Evolutionary conservation across 2,113 vertebrate species (phyloP).

Genomic region (Paracanthobrama guichenoti): DNA sequence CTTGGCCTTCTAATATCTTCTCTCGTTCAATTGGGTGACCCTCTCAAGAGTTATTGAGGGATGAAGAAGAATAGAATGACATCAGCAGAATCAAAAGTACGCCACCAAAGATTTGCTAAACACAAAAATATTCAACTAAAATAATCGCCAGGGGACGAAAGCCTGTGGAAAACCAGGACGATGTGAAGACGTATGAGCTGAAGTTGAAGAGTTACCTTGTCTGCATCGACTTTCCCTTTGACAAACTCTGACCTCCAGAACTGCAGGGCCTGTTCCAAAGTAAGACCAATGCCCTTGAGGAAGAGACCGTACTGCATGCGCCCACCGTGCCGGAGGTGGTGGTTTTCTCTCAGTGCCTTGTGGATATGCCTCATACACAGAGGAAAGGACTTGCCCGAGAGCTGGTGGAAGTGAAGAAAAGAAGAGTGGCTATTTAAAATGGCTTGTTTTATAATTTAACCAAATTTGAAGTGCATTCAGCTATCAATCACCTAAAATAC

Average conservation of each 20-base stretch:
- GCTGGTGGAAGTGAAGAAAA: conserved; percentile 68
- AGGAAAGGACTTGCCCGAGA: conserved; percentile 88
- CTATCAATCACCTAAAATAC: not conserved
- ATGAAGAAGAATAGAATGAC: conserved; percentile 33
- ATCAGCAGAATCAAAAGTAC: conserved; percentile 12
- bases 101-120: not conserved
- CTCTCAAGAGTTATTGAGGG: conserved; percentile 43
- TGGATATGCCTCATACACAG: conserved; percentile 95
- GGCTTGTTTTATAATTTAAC: not conserved
- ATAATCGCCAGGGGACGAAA: not conserved
- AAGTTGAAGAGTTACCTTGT: conserved; percentile 83
- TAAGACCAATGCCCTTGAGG: conserved; percentile 93
- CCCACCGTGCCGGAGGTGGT: conserved; percentile 94
- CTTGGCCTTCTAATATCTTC: conserved; percentile 7
- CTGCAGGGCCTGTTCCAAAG: conserved; percentile 92
- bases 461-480: not conserved
- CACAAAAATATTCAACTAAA: not conserved
- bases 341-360: conserved; percentile 84
- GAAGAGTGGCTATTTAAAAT: conserved; percentile 11
- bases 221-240: conserved; percentile 91
- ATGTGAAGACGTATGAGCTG: not conserved
- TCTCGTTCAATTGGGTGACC: conserved; percentile 41
- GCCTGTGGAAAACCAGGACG: not conserved
- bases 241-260: conserved; percentile 96
- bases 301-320: conserved; percentile 97